These are phyloP conservation scores for Catocala nupta DNA, from an alignment of 2,888 invertebrate genomes.

Conservation along the genomic window DNA sequence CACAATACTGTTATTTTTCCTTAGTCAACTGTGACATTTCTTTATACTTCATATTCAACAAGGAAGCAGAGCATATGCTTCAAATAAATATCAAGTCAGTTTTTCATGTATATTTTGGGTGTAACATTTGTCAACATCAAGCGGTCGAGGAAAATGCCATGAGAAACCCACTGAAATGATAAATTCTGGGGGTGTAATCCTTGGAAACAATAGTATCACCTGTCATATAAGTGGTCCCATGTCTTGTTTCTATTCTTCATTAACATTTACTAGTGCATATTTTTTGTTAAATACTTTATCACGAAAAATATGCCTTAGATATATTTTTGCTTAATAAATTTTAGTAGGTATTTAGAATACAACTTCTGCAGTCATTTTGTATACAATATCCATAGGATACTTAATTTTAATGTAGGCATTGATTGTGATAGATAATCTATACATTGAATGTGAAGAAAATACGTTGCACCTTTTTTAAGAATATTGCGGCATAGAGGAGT, in stretches of 20 bases:
- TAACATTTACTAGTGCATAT: neutral
- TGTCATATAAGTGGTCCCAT: constrained; percentile 7
- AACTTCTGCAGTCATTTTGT: too few species aligned
- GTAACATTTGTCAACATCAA: constrained; percentile 14
- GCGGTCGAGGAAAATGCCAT: constrained; percentile 14
- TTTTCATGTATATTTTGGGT: constrained; percentile 13
- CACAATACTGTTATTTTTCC: neutral
- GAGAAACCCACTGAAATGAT: constrained; percentile 7
- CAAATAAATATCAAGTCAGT: constrained; percentile 15
- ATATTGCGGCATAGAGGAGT: too few species aligned
- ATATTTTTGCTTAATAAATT: too few species aligned
- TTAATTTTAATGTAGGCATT: too few species aligned
- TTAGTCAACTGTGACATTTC: neutral
- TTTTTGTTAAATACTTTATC: neutral
- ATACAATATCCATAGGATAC: too few species aligned
- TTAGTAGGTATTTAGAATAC: too few species aligned
- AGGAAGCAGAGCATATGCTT: constrained; percentile 7
- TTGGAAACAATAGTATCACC: constrained; percentile 2
- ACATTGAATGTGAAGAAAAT: too few species aligned
- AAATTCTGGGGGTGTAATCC: constrained; percentile 12
- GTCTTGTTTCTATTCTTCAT: constrained; percentile 3
- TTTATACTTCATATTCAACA: constrained; percentile 2
- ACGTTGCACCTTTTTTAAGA: too few species aligned
- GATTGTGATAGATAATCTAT: too few species aligned
- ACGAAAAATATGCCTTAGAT: too few species aligned